Percentiles rank a stretch among this genome's conserved stretches.
Conservation (phyloP, 2,888 invertebrate genomes). For the Melieria picta region DNA sequence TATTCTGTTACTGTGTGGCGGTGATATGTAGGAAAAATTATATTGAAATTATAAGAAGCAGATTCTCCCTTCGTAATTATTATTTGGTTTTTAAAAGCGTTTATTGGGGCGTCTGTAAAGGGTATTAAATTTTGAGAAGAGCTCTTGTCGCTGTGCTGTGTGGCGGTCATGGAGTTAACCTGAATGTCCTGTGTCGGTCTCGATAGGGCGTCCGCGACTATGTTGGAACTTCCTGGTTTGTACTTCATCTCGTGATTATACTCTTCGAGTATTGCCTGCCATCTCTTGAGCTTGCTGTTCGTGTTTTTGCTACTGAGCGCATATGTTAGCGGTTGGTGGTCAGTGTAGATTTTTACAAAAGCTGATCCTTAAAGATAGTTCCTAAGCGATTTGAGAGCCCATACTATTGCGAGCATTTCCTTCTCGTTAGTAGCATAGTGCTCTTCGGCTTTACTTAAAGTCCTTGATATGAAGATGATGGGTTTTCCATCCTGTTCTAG, state of each 20-base stretch:
- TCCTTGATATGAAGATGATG: constrained; percentile 34
- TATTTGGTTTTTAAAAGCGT: constrained; percentile 24
- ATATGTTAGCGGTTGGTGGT: constrained; percentile 31
- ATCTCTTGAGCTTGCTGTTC: constrained; percentile 32
- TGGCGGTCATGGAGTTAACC: constrained; percentile 14
- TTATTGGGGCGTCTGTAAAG: constrained; percentile 15
- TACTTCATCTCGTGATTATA: constrained; percentile 29
- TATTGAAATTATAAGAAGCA: constrained; percentile 20
- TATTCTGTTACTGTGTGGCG: constrained; percentile 25
- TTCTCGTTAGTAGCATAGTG: constrained; percentile 35
- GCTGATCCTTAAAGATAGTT: constrained; percentile 28
- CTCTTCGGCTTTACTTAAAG: constrained; percentile 27
- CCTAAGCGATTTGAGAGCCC: constrained; percentile 26
- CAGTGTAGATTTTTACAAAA: constrained; percentile 29
- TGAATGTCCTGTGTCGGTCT: constrained; percentile 10
- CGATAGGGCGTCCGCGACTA: constrained; percentile 29
- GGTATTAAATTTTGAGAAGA: constrained; percentile 19
- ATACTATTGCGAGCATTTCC: constrained; percentile 32
- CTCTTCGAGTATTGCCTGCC: constrained; percentile 33
- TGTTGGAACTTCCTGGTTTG: constrained; percentile 27
- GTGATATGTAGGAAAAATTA: constrained; percentile 32
- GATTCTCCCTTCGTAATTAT: constrained; percentile 7
- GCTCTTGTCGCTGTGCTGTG: constrained; percentile 14
- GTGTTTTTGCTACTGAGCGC: constrained; percentile 31
- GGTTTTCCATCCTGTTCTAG: constrained; percentile 47